Conservation (phyloP, 2,113 vertebrate species). For the Trachemys scripta region DNA sequence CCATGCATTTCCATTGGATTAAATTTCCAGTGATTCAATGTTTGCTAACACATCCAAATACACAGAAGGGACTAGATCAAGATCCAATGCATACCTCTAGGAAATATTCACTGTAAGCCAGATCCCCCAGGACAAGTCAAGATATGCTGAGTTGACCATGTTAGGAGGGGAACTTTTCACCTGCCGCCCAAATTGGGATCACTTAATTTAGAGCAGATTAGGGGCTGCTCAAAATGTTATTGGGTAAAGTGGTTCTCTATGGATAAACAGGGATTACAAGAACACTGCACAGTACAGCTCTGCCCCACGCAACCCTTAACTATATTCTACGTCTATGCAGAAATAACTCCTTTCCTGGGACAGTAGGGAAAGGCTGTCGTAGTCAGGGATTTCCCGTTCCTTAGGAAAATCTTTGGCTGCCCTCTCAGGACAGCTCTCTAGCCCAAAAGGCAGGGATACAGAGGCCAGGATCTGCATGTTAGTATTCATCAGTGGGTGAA, state of each 20-base stretch:
- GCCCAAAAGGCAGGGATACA: neutral
- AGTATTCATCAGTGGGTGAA: too few relatives aligned
- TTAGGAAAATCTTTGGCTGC: neutral
- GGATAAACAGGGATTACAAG: neutral
- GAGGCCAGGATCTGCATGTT: fast-evolving
- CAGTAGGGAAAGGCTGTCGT: neutral
- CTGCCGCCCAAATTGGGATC: neutral
- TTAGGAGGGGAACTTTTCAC: neutral
- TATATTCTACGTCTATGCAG: too few relatives aligned
- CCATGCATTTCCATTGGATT: neutral
- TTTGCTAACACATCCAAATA: neutral
- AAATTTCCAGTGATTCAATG: neutral
- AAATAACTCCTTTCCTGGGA: neutral
- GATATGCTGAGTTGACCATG: neutral
- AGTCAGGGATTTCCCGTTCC: neutral
- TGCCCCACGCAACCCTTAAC: neutral
- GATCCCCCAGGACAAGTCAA: neutral
- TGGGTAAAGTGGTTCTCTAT: neutral
- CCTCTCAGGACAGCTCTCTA: neutral
- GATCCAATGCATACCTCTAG: neutral
- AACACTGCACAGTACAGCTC: neutral
- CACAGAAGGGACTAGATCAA: neutral
- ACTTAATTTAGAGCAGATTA: neutral
- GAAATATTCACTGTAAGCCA: neutral
- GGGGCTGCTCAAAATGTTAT: neutral